Evolutionary conservation across 2,113 vertebrate genomes (phyloP), one percentile per base, ranked within the genome.

Genomic region (Caracal caracal): DNA sequence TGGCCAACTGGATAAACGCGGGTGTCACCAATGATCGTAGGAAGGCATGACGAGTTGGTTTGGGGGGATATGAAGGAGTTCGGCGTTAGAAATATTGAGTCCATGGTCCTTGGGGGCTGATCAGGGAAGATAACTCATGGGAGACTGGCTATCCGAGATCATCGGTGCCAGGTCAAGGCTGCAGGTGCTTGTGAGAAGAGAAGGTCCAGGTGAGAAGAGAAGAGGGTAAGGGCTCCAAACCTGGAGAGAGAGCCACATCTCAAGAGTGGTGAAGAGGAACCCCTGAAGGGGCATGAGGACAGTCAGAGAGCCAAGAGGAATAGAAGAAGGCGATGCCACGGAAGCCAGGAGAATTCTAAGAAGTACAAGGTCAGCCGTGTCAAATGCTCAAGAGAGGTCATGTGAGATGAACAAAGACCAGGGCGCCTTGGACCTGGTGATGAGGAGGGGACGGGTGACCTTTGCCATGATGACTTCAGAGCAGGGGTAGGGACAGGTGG

Each of bases 321-420:
- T 10, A 37, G 71, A 66, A 96, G 53, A 78, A 90, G 79, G 59
- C 35, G 80, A 49, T 2, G 12, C 88, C 59, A 47, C 5, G 65
- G 92, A 95, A 93, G 83, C 37, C 37, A 43, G 68, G 59, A 37
- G 19, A 59, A 63, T 35, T 82, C 79, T 76, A 86, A 78, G 90
- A 73, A 83, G 73, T 37, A 16, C 33, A 47, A 90, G 93, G 96
- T 80, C 89, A 73, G 33, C 0, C 0, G 15, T 59, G 93, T 75
- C 82, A 80, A 83, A 83, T 7, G 90, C 70, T 78, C 40, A 13
- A 71, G 85, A 51, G 71, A 90, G 71, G 80, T 66, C 94, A 71
- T 63, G 53, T 43, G 35, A 79, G 83, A 79, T 10, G 87, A 86
- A 83, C 92, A 90, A 63, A 71, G 83, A 76, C 61, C 61, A 95